Conservation (phyloP, 92 coral and sea anemone species). For the Siderastrea radians region DNA sequence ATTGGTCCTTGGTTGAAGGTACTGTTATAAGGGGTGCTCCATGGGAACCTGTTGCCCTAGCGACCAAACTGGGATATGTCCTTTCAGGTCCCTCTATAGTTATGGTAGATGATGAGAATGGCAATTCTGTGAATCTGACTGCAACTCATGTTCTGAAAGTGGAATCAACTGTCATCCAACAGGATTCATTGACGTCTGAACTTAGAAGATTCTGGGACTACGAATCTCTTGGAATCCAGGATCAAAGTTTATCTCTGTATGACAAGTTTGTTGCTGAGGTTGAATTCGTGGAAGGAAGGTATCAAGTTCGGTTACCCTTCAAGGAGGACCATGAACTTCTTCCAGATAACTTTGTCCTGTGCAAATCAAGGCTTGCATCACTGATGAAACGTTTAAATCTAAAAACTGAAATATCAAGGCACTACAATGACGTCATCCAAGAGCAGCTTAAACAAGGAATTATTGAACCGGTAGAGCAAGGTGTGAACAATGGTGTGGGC, state of each 20-base stretch:
- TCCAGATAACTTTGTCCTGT: constrained; percentile 57
- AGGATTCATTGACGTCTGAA: neutral
- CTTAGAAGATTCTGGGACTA: constrained; percentile 56
- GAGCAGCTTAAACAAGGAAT: no score
- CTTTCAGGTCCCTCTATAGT: constrained; percentile 41
- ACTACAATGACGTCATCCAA: no score
- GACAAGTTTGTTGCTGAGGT: constrained; percentile 53
- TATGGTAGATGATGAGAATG: neutral
- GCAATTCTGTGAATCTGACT: constrained; percentile 13
- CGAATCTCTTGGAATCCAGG: constrained; percentile 49
- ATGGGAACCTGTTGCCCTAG: no score
- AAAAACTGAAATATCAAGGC: no score
- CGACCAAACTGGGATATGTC: no score
- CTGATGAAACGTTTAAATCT: neutral
- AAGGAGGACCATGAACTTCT: neutral
- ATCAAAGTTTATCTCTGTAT: no score
- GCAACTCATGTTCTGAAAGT: no score
- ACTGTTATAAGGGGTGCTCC: no score
- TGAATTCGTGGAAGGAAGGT: constrained; percentile 48
- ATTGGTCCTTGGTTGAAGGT: constrained; percentile 23
- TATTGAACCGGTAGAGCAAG: no score
- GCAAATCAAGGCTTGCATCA: constrained; percentile 6
- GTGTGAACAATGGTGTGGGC: no score
- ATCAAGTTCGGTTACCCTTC: constrained; percentile 69
- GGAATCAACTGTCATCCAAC: no score